phyloP scores from a whole-genome alignment of 1,140 invertebrate genomes.

The Halotydeus destructor region DNA sequence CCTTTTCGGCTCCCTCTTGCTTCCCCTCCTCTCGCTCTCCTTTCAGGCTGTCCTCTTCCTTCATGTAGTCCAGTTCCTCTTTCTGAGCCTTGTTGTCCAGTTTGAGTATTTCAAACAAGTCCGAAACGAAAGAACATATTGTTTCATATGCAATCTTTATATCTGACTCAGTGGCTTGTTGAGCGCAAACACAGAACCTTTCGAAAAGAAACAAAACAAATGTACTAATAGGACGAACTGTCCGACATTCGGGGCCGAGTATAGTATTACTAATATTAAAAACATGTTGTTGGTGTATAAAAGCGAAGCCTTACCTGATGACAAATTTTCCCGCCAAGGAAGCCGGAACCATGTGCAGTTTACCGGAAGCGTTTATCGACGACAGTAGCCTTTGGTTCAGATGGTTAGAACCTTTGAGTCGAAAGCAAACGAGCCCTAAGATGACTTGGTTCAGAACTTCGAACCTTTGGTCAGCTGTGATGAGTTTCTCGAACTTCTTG shows the following conservation, averaged over 20 bases:
- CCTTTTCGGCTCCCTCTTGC: constrained; percentile 14
- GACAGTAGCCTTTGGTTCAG: constrained; percentile 83
- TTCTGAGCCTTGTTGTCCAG: constrained; percentile 7
- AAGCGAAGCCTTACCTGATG: no score
- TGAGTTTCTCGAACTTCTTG: constrained; percentile 69
- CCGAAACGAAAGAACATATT: constrained; percentile 59
- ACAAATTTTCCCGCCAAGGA: constrained; percentile 50
- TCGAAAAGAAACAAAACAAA: no score
- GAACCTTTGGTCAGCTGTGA: constrained; percentile 66
- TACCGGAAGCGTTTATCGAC: constrained; percentile 83
- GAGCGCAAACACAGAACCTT: constrained; percentile 82
- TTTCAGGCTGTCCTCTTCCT: constrained; percentile 15
- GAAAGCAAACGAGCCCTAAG: constrained; percentile 37
- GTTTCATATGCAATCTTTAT: constrained; percentile 73
- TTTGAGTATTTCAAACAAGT: constrained; percentile 38
- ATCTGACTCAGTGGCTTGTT: constrained; percentile 66
- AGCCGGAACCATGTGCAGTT: constrained; percentile 91
- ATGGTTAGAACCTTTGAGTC: constrained; percentile 58
- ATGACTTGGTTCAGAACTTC: constrained; percentile 79
- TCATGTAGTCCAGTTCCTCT: constrained; percentile 12
- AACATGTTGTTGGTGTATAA: no score
- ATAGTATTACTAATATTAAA: no score
- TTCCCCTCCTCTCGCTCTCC: constrained; percentile 1
- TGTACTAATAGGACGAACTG: no score
- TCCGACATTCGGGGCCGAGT: no score